Percentiles rank a stretch among this genome's conserved stretches.
These are phyloP conservation scores for Lampris megalopsis DNA, from an alignment of 2,113 vertebrate species.

Conservation along the genomic window DNA sequence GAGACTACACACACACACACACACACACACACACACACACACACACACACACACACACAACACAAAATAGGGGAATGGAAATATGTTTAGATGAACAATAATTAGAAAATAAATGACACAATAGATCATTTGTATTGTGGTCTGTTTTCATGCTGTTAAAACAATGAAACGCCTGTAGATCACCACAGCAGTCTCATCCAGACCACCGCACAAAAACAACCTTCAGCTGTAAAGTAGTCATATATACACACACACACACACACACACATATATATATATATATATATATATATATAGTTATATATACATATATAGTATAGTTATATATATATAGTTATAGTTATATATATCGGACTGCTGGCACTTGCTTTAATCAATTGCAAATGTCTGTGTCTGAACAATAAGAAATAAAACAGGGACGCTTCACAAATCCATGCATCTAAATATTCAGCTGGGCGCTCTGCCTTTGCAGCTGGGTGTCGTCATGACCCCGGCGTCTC, in stretches of 20 bases:
- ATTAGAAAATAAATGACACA: slow-evolving; percentile 45
- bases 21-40: slow-evolving; percentile 34
- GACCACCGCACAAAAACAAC: slow-evolving; percentile 46
- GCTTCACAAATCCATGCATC: slow-evolving; percentile 77
- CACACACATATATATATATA: no score
- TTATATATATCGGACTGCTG: slow-evolving; percentile 63
- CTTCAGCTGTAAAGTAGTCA: no score
- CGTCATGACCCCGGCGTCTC: slow-evolving; percentile 81
- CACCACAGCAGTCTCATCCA: slow-evolving; percentile 70
- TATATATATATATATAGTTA: no score
- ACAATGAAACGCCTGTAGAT: slow-evolving; percentile 59
- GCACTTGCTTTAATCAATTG: slow-evolving; percentile 73
- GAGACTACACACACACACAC: slow-evolving; percentile 61
- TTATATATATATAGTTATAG: no score
- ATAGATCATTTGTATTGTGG: slow-evolving; percentile 55
- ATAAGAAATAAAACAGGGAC: slow-evolving; percentile 46
- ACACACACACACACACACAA: slow-evolving; percentile 26
- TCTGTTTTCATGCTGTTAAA: slow-evolving; percentile 43
- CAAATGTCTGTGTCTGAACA: slow-evolving; percentile 58
- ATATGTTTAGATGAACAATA: slow-evolving; percentile 42
- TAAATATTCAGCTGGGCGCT: slow-evolving; percentile 77
- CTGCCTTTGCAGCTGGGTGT: slow-evolving; percentile 77
- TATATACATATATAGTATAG: no score
- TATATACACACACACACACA: no score
- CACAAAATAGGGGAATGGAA: slow-evolving; percentile 22